Conservation (phyloP, 2,797 vertebrate genomes). For the Echiichthys vipera region DNA sequence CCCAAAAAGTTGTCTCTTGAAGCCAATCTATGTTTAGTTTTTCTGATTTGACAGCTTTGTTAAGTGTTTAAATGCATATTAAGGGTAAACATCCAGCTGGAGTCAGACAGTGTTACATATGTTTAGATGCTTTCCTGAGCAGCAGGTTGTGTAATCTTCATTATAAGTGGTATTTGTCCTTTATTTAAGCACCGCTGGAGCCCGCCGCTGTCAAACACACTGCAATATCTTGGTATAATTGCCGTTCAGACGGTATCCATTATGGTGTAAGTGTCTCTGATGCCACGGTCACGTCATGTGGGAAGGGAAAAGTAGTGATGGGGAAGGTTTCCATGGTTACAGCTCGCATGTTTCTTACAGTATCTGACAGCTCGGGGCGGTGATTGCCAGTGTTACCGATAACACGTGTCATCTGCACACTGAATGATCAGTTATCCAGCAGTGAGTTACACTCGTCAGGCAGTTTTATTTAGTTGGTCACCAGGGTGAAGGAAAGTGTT, state of each 20-base stretch:
- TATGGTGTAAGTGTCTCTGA: constrained; percentile 6
- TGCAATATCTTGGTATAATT: neutral
- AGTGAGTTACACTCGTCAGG: neutral
- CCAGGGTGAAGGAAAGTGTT: neutral
- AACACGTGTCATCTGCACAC: constrained; percentile 8
- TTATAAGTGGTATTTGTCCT: neutral
- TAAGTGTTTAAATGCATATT: neutral
- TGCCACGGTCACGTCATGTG: constrained; percentile 9
- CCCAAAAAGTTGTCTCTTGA: too few relatives aligned
- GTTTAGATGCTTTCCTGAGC: neutral
- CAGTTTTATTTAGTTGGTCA: too few relatives aligned
- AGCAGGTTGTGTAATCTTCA: neutral
- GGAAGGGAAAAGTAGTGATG: constrained; percentile 7
- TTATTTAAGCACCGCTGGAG: neutral
- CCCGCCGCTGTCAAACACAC: neutral
- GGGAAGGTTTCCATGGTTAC: constrained; percentile 57
- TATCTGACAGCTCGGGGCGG: neutral
- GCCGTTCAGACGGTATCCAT: neutral
- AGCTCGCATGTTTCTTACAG: constrained; percentile 38
- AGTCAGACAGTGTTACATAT: neutral
- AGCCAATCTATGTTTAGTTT: neutral
- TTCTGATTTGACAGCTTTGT: neutral
- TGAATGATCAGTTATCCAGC: neutral
- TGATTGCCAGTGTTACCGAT: constrained; percentile 23
- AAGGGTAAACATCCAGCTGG: neutral